Conservation (phyloP, 2,888 invertebrate species). For the Aethes cnicana region DNA sequence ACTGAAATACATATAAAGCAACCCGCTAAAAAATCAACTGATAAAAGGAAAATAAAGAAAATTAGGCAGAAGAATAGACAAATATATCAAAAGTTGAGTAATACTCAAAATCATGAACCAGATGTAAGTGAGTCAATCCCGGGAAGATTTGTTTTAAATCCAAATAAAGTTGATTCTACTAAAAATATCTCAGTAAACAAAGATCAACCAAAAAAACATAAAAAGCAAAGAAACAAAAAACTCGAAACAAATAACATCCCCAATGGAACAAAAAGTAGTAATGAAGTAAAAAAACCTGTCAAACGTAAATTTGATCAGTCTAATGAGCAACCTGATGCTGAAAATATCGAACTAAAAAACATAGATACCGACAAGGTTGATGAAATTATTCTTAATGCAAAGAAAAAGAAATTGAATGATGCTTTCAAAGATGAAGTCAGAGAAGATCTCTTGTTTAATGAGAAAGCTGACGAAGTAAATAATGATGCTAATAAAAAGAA, state of each 20-base stretch:
- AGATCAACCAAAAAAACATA: slow-evolving; percentile 21
- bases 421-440: slow-evolving; percentile 48
- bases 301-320: slow-evolving; percentile 16
- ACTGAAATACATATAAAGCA: slow-evolving; percentile 15
- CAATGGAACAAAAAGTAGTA: slow-evolving; percentile 31
- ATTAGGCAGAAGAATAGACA: slow-evolving; percentile 23
- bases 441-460: slow-evolving; percentile 46
- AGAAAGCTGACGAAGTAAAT: slow-evolving; percentile 31
- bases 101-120: slow-evolving; percentile 4
- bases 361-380: slow-evolving; percentile 53
- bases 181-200: slow-evolving; percentile 15
- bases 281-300: slow-evolving; percentile 15
- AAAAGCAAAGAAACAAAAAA: slow-evolving; percentile 24
- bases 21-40: slow-evolving; percentile 21
- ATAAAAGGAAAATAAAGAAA: slow-evolving; percentile 33
- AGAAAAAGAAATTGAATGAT: slow-evolving; percentile 58
- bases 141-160: slow-evolving; percentile 23
- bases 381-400: slow-evolving; percentile 53
- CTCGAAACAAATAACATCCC: slow-evolving; percentile 32
- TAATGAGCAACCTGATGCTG: slow-evolving; percentile 28
- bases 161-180: slow-evolving; percentile 1
- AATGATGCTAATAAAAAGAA: no score
- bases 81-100: slow-evolving; percentile 24
- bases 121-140: background rate
- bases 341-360: slow-evolving; percentile 38